phyloP scores from a whole-genome alignment of 2,888 invertebrate species.

The Ophioninae sp. region DNA sequence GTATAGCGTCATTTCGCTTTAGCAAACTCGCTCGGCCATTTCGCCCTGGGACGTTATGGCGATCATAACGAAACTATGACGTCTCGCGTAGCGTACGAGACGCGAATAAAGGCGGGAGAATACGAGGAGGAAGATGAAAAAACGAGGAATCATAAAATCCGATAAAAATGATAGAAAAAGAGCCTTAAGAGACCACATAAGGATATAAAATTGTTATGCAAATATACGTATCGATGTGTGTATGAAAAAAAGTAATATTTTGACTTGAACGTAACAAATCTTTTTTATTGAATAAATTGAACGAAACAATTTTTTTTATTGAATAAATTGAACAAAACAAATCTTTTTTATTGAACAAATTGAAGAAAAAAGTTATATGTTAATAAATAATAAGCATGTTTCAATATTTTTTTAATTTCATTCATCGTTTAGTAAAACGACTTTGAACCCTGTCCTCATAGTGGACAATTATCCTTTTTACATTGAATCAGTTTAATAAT shows the following conservation, averaged over 20 bases:
- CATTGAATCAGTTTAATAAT: too few species aligned
- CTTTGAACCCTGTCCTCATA: too few species aligned
- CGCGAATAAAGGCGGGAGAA: constrained; percentile 4
- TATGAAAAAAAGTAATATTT: background rate
- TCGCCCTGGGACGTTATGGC: constrained; percentile 40
- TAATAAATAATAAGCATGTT: too few species aligned
- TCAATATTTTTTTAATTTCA: too few species aligned
- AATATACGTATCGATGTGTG: constrained; percentile 29
- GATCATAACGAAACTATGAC: constrained; percentile 59
- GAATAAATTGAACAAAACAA: too few species aligned
- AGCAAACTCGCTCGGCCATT: constrained; percentile 40
- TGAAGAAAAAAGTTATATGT: too few species aligned
- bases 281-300: too few species aligned
- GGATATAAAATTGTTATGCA: constrained; percentile 23
- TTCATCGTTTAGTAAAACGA: too few species aligned
- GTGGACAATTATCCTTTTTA: too few species aligned
- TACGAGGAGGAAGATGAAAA: constrained; percentile 13
- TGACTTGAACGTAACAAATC: too few species aligned
- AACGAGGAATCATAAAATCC: constrained; percentile 22
- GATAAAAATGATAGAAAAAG: constrained; percentile 40
- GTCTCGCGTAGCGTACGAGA: constrained; percentile 37
- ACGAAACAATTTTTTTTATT: too few species aligned
- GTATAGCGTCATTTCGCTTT: constrained; percentile 44
- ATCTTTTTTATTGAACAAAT: too few species aligned
- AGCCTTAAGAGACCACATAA: constrained; percentile 26